Conservation (phyloP, 2,113 vertebrate genomes). For the Indicator maculatus region DNA sequence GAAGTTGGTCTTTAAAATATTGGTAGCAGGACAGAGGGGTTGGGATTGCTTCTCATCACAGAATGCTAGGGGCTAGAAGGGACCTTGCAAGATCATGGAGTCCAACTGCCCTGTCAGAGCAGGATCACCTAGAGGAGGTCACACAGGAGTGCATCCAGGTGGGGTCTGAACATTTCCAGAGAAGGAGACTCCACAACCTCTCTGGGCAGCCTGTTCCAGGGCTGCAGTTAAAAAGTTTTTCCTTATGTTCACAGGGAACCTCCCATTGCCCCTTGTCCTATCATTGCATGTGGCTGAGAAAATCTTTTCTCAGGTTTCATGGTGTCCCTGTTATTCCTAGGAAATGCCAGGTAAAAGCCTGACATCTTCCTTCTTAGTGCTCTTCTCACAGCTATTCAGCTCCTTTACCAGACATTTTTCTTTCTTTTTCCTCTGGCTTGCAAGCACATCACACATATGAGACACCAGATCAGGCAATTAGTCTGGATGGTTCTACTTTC, state of each 20-base stretch:
- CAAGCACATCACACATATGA: fast-evolving
- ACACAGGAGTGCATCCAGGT: too few relatives aligned
- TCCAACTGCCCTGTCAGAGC: too few relatives aligned
- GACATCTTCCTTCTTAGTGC: fast-evolving
- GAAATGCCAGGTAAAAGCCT: neutral
- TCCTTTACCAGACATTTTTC: neutral
- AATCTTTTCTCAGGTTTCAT: neutral
- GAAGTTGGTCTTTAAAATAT: neutral
- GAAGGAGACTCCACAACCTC: too few relatives aligned
- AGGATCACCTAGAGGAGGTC: too few relatives aligned
- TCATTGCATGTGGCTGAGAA: too few relatives aligned
- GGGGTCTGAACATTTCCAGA: too few relatives aligned
- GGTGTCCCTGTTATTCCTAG: neutral
- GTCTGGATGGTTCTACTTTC: neutral
- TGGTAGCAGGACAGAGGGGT: neutral
- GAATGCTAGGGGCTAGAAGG: too few relatives aligned
- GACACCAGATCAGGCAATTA: neutral
- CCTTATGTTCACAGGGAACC: too few relatives aligned
- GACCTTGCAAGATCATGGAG: too few relatives aligned
- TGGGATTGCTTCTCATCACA: neutral
- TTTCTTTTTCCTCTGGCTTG: neutral
- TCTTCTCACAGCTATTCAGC: neutral
- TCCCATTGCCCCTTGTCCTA: too few relatives aligned
- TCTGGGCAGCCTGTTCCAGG: too few relatives aligned
- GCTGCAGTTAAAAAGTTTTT: too few relatives aligned